Evolutionary conservation across 2,888 invertebrate species (phyloP).

Genomic region (Eristalinus aeneus): DNA sequence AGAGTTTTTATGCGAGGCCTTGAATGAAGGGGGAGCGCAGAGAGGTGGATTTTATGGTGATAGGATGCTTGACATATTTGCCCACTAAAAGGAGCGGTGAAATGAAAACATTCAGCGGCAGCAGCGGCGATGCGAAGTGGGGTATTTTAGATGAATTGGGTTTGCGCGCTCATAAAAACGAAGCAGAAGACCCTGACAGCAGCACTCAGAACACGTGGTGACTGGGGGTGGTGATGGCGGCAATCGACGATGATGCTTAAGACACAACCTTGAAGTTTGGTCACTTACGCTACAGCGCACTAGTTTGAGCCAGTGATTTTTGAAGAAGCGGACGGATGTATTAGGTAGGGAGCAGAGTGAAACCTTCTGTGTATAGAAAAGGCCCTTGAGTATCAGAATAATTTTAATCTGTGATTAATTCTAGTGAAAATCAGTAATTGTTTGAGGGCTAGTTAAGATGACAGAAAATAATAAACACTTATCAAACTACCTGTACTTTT

Average conservation of each 20-base stretch:
- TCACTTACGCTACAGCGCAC: not conserved
- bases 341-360: no score
- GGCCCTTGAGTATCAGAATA: no score
- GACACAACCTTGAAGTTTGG: not conserved
- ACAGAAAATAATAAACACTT: no score
- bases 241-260: not conserved
- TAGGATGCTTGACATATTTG: not conserved
- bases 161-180: not conserved
- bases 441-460: no score
- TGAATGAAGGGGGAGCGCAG: not conserved
- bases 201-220: not conserved
- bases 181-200: not conserved
- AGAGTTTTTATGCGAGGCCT: not conserved
- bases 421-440: no score
- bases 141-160: not conserved
- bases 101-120: constrained; percentile 1
- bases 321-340: no score
- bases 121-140: not conserved
- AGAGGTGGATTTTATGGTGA: not conserved
- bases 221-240: not conserved
- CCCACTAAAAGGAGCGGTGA: not conserved
- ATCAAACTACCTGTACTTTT: no score
- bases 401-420: no score
- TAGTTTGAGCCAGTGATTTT: not conserved
- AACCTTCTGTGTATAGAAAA: no score